Percentiles rank a stretch among this genome's conserved stretches.
Evolutionary conservation across 1,140 invertebrate genomes (phyloP).

Genomic region (Drosophila kohkoa): DNA sequence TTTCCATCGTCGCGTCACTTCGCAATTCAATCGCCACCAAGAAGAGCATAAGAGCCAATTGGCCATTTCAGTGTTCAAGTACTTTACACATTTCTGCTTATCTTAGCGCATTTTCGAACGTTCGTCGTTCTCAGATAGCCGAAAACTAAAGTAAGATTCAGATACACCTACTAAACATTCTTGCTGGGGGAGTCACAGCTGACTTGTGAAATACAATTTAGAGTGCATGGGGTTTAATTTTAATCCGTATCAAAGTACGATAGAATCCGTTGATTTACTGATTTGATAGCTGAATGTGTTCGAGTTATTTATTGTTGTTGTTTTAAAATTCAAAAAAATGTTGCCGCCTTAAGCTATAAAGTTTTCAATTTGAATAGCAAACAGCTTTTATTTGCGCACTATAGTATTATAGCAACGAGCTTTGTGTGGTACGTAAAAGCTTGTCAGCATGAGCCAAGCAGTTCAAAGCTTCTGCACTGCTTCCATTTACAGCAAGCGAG

Average conservation of each 20-base stretch:
- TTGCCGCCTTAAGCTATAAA: not conserved
- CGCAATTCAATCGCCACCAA: constrained; percentile 24
- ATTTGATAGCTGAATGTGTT: no score
- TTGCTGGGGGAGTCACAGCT: constrained; percentile 25
- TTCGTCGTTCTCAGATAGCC: constrained; percentile 3
- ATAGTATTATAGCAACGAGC: not conserved
- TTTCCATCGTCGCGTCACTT: not conserved
- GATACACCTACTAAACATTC: constrained; percentile 2
- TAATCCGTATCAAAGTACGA: not conserved
- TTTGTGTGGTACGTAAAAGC: not conserved
- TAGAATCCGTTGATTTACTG: no score
- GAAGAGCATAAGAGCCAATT: constrained; percentile 42
- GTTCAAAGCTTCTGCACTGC: not conserved
- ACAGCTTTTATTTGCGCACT: not conserved
- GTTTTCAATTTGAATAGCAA: constrained; percentile 5
- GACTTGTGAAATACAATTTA: constrained; percentile 13
- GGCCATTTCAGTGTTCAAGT: constrained; percentile 29
- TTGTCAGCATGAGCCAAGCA: not conserved
- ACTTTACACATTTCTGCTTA: constrained; percentile 60
- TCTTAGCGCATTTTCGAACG: constrained; percentile 68
- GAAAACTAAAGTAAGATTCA: not conserved
- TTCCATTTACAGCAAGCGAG: not conserved
- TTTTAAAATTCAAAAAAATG: not conserved
- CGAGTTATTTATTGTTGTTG: no score
- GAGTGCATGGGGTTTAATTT: not conserved